Percentiles rank a stretch among this genome's conserved stretches.
These are phyloP conservation scores for Chaenogobius annularis DNA, from an alignment of 2,113 vertebrate species.

Conservation along the genomic window DNA sequence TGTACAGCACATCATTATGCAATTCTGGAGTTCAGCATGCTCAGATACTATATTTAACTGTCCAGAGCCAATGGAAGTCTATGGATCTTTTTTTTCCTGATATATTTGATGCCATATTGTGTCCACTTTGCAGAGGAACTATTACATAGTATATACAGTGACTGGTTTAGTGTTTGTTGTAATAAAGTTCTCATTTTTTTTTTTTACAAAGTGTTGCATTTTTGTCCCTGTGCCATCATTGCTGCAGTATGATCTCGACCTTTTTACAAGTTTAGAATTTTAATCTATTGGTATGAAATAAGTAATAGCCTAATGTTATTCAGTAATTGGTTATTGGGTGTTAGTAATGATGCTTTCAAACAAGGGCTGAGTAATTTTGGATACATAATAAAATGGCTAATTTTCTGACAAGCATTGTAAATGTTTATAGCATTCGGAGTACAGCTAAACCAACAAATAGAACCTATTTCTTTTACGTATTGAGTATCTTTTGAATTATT, in stretches of 20 bases:
- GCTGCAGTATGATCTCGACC: no score
- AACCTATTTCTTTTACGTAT: no score
- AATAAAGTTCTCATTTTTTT: constrained; percentile 70
- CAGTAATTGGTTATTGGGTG: neutral
- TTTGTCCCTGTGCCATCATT: neutral
- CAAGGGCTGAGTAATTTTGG: no score
- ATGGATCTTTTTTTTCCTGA: constrained; percentile 45
- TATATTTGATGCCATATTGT: constrained; percentile 42
- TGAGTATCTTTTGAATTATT: no score
- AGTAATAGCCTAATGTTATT: neutral
- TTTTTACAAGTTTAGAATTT: no score
- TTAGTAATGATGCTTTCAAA: no score
- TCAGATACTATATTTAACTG: constrained; percentile 55
- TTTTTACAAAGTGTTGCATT: constrained; percentile 30
- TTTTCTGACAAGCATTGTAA: no score
- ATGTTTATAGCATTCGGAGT: no score
- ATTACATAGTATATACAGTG: constrained; percentile 50
- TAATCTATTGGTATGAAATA: no score
- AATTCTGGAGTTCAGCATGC: constrained; percentile 59
- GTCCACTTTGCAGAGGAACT: constrained; percentile 49
- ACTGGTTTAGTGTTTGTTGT: constrained; percentile 49
- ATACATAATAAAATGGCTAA: no score
- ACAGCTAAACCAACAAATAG: no score
- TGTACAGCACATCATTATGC: constrained; percentile 10
- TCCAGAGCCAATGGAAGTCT: constrained; percentile 50